Evolutionary conservation across 2,797 vertebrate genomes (phyloP), one percentile per base, ranked within the genome.

Genomic region (Smutsia gigantea): DNA sequence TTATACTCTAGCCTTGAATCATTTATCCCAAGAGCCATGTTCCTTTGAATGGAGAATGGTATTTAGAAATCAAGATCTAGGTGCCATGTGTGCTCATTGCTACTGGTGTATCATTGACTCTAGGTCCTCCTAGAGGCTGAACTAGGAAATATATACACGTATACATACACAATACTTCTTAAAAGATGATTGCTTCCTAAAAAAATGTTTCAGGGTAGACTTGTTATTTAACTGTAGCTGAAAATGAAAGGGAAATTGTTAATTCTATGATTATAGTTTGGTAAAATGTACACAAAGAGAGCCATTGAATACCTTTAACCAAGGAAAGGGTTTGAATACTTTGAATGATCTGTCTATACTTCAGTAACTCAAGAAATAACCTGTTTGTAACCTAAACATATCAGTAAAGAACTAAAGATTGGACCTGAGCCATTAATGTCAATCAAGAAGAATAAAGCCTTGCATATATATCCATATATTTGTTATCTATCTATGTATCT

Each of bases 221-320:
- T 68, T 90, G 7, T 27, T 85, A 59, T 78, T 72, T 79, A 89
- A 79, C 68, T 69, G 2, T 74, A 68, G 15, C 53, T 55, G 34
- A 85, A 94, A 93, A 90, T 74, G 51, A 85, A 74, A 84, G 66
- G 21, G 11, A 92, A 23, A 79, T 57, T 66, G 71, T 88, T 72
- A 18, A 78, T 51, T 13, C 78, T 79, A 55, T 10, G 57, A 66
- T 85, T 89, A 42, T 55, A 23, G 12, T 75, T 83, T 55, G 25
- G 42, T 81, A 37, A 94, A 92, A 74, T 79, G 14, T 29, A 31
- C 66, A 18, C 74, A 53, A 66, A 84, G 25, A 77, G 31, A 91
- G 66, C 25, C 42, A 68, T 18, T 74, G 64, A 64, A 63, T 81
- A 53, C 6, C 2, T 88, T 92, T 85, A n/a, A 72, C 19, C 34